A percentile compares a stretch with the other conserved stretches of the same genome.
Evolutionary conservation across 2,797 vertebrate genomes (phyloP).

Genomic region (Syngnathus acus): DNA sequence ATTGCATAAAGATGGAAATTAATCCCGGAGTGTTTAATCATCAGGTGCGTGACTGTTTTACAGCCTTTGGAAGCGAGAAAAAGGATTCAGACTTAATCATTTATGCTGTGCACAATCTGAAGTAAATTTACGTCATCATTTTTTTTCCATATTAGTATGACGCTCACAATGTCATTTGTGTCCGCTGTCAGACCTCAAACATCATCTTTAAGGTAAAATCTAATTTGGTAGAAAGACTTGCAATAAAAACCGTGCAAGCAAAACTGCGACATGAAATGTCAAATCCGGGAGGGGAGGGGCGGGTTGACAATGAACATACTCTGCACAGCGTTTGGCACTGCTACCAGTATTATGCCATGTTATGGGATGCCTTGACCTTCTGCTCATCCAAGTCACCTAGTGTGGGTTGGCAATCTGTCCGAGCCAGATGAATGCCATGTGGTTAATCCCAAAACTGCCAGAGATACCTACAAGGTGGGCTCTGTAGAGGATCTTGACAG

Average conservation of each 20-base stretch:
- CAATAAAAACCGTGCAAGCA: background rate
- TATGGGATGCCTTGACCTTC: slow-evolving; percentile 55
- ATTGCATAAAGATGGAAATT: slow-evolving; percentile 30
- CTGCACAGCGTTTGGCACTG: background rate
- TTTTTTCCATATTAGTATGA: background rate
- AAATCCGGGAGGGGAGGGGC: slow-evolving; percentile 15
- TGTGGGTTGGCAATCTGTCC: slow-evolving; percentile 34
- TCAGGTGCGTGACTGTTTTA: background rate
- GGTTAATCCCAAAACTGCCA: slow-evolving; percentile 53
- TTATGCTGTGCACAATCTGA: background rate
- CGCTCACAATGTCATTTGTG: background rate
- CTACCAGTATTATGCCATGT: slow-evolving; percentile 35
- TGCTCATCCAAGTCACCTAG: slow-evolving; percentile 46
- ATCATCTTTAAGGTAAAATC: background rate
- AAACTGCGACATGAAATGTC: slow-evolving; percentile 20
- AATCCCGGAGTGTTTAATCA: slow-evolving; percentile 16
- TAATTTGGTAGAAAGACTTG: background rate
- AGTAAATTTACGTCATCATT: background rate
- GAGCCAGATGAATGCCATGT: slow-evolving; percentile 35
- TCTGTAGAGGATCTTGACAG: slow-evolving; percentile 15
- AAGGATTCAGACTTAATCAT: background rate
- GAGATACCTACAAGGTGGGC: slow-evolving; percentile 28
- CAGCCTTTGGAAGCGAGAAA: background rate
- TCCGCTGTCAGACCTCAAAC: background rate
- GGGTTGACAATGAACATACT: background rate